Evolutionary conservation across 2,113 vertebrate species (phyloP).

Genomic region (Bufo gargarizans): DNA sequence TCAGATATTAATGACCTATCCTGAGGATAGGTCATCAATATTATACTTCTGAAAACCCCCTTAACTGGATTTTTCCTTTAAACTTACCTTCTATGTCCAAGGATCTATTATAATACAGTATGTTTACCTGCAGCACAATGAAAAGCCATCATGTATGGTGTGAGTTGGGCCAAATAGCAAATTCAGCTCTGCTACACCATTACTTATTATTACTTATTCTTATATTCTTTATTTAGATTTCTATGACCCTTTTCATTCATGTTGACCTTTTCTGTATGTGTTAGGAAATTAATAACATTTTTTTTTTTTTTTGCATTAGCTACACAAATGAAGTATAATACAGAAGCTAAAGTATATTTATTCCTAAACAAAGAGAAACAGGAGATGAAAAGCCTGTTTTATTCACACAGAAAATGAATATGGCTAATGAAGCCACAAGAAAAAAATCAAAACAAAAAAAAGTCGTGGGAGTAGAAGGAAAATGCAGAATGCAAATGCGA

Average conservation of each 20-base stretch:
- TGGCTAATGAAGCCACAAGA: slow-evolving; percentile 48
- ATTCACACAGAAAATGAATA: slow-evolving; percentile 45
- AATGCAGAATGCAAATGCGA: slow-evolving; percentile 50
- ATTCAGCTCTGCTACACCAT: not conserved
- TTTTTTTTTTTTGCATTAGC: slow-evolving; percentile 17
- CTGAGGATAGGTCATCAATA: too few relatives aligned
- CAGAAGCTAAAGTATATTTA: slow-evolving; percentile 19
- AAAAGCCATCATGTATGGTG: too few relatives aligned
- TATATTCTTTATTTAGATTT: not conserved
- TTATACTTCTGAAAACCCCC: too few relatives aligned
- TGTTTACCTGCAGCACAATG: too few relatives aligned
- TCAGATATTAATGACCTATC: too few relatives aligned
- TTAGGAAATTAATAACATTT: slow-evolving; percentile 8
- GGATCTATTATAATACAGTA: not conserved
- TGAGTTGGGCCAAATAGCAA: too few relatives aligned
- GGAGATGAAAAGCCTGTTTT: slow-evolving; percentile 52
- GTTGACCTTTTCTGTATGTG: not conserved
- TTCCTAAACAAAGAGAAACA: slow-evolving; percentile 44
- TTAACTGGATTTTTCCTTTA: too few relatives aligned
- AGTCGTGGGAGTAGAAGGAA: slow-evolving; percentile 40
- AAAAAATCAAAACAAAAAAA: slow-evolving; percentile 27
- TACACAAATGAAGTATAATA: slow-evolving; percentile 24
- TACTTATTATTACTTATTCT: not conserved
- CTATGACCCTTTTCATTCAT: not conserved
- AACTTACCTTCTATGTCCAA: not conserved